Evolutionary conservation across 2,797 vertebrate species (phyloP), one percentile per base, ranked within the genome.

Genomic region (Novumbra hubbsi): DNA sequence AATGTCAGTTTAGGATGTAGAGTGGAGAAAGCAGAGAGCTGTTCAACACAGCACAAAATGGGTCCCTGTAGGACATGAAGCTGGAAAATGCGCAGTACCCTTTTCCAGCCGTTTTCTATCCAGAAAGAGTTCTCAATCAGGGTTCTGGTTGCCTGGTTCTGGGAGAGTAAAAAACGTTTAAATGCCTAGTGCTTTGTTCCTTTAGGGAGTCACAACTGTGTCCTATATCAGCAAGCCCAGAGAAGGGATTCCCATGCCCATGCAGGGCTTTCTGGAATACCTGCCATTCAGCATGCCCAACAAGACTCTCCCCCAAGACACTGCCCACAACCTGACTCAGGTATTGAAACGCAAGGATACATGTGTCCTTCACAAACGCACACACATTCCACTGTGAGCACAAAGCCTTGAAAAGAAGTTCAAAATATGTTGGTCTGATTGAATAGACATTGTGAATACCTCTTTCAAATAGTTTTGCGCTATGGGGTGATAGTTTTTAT

Each of bases 241-340:
- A 0, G 82, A 91, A 45, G 87, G 88, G 15, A 82, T 85, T 12
- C 85, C 81, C 0, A 78, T 88, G 67, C 62, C 86, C 3, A 78
- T 88, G 24, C 76, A 95, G 77, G 84, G 76, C 1, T 89, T 94
- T 76, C 87, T 96, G 68, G 93, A 93, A 63, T 91, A 87, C 0
- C 38, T 96, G 76, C 93, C 94, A 16, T 76, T 79, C 68, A 88
- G 73, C 66, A 66, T 96, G 49, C 93, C 95, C 76, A 91, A 92
- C 21, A 78, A 86, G 48, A 88, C 94, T 64, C 85, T 98, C 76
- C 84, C 92, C 0, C 81, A 88, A 68, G 85, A 91, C 32, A 94
- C 91, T 0, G 96, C 95, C 4, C 87, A 86, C 82, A 97, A 95
- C 85, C 91, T 99, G 75, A 94, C 96, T 0, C 89, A 96, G 96